Evolutionary conservation across 1,140 invertebrate species (phyloP).

Genomic region (Drosophila seguyi): DNA sequence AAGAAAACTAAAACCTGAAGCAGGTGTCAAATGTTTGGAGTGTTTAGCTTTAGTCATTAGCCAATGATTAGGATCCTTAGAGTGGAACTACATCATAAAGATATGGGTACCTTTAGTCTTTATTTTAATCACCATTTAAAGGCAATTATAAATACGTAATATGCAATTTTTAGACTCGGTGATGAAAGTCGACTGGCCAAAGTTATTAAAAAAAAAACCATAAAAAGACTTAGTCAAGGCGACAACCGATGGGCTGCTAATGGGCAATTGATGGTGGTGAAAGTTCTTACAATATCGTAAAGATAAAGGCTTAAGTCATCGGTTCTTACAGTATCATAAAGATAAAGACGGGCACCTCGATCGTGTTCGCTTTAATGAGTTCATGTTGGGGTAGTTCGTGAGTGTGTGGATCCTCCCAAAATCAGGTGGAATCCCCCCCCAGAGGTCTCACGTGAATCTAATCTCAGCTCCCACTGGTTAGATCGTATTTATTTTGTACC

Average conservation of each 20-base stretch:
- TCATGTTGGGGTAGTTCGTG: constrained; percentile 77
- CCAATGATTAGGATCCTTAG: constrained; percentile 21
- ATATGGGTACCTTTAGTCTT: background rate
- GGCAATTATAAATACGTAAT: background rate
- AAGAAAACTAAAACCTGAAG: background rate
- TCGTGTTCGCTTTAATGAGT: constrained; percentile 53
- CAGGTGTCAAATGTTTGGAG: constrained; percentile 32
- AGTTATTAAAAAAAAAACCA: background rate
- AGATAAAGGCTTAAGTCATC: constrained; percentile 54
- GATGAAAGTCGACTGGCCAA: constrained; percentile 1
- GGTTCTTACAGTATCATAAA: constrained; percentile 70
- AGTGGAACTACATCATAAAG: constrained; percentile 13
- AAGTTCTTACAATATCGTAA: constrained; percentile 55
- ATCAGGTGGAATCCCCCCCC: constrained; percentile 30
- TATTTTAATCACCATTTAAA: background rate
- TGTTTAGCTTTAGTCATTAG: constrained; percentile 15
- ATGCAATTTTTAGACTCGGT: background rate
- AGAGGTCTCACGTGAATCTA: constrained; percentile 31
- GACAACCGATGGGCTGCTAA: constrained; percentile 23
- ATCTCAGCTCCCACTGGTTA: background rate
- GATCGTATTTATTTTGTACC: background rate
- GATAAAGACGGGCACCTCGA: constrained; percentile 51
- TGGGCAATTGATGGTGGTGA: constrained; percentile 20
- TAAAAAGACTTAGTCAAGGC: constrained; percentile 15
- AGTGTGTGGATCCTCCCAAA: constrained; percentile 27